Base-by-base conservation (phyloP, 2,888 invertebrate species). In the Chrysodeixis includens region DNA sequence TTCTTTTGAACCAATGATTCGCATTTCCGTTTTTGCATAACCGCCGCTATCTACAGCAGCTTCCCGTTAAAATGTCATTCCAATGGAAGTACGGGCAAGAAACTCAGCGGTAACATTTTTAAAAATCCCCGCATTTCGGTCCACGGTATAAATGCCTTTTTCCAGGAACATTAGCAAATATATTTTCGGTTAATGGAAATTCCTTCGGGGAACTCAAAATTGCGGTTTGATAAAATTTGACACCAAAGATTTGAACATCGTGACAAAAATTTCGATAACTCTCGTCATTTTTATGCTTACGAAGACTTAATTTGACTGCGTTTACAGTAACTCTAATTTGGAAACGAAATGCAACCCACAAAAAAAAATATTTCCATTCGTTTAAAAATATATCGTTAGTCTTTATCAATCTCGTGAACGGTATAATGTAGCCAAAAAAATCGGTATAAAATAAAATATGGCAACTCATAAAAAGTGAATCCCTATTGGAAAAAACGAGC, bases 381-480 rank as follows among this genome's bases (percentile, higher is more conserved):
- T 40, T 16, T n/a, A 44, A 46, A 7, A 46, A 8, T 8, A 69
- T 55, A 63, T 60, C 60, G 10, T 64, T 72, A 61, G 35, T 72
- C 32, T 56, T 69, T 59, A 69, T 72, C 52, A 69, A 72, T 60
- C 68, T 72, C 51, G 32, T 54, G 32, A 30, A 53, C 12, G 10
- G 5, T 57, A 73, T 65, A 73, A 62, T 56, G 44, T 58, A 65
- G 55, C 56, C 9, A 18, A 46, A 46, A 12, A 51, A 51, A 10
- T 69, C 49, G 61, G 10, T 35, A 66, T 73, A 71, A 71, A 73
- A 46, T 26, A 60, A 53, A 57, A 40, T 56, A 66, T 66, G 57
- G 60, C 65, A 61, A 59, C 66, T 63, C 61, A 68, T 78, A 61
- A 76, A 76, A 78, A 74, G 32, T 65, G 49, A 40, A 58, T 22